Evolutionary conservation across 2,797 vertebrate species (phyloP).

Genomic region (Telmatherina bonti): DNA sequence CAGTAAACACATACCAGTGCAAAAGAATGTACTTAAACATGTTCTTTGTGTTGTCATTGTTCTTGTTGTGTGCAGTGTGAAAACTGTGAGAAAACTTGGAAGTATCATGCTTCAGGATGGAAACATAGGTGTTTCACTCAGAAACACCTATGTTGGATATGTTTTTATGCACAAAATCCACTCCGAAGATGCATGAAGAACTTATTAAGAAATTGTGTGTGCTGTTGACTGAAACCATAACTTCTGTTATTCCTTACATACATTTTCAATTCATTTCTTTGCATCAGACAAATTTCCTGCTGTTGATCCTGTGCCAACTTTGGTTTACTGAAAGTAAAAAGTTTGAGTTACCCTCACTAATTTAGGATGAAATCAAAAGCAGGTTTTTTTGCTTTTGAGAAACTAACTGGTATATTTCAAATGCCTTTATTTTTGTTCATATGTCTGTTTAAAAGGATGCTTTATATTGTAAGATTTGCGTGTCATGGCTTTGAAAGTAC

Average conservation of each 20-base stretch:
- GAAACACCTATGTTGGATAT: neutral
- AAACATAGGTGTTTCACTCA: no score
- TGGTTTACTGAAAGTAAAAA: neutral
- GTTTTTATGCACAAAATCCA: neutral
- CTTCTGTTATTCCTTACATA: neutral
- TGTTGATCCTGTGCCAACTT: constrained; percentile 3
- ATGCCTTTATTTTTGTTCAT: neutral
- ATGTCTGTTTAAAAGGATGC: constrained; percentile 10
- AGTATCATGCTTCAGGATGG: neutral
- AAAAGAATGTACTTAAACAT: neutral
- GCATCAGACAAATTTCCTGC: neutral
- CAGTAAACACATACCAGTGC: neutral
- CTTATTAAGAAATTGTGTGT: neutral
- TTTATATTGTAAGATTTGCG: constrained; percentile 30
- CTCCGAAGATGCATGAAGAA: neutral
- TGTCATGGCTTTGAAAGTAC: constrained; percentile 48
- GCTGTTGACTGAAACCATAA: neutral
- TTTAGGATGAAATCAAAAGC: constrained; percentile 8
- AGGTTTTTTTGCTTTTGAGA: constrained; percentile 4
- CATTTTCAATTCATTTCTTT: neutral
- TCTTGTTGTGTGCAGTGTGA: neutral
- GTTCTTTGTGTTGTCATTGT: neutral
- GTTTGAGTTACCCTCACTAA: constrained; percentile 7
- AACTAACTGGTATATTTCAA: neutral
- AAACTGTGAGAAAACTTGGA: neutral